Percentiles rank a stretch among this genome's conserved stretches.
Evolutionary conservation across 2,888 invertebrate species (phyloP).

Genomic region (Hydrotaea diabolus): DNA sequence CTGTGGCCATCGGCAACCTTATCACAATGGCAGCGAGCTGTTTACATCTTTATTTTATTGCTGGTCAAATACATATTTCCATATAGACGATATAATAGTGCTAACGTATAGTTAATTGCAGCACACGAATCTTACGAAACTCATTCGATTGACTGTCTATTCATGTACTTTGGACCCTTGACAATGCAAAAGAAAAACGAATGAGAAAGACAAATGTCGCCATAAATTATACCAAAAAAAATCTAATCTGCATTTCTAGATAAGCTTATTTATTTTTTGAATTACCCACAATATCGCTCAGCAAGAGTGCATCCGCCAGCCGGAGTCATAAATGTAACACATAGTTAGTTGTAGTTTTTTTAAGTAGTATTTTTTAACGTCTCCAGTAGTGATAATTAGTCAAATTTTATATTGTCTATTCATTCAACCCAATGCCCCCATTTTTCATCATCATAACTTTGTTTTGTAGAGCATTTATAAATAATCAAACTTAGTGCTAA

Average conservation of each 20-base stretch:
- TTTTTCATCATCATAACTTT: slow-evolving; percentile 31
- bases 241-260: slow-evolving; percentile 25
- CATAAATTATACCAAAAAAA: slow-evolving; percentile 31
- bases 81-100: slow-evolving; percentile 35
- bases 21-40: slow-evolving; percentile 85
- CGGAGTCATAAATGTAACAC: neutral
- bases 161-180: neutral
- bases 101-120: neutral
- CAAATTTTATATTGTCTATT: slow-evolving; percentile 1
- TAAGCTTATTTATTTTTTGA: neutral
- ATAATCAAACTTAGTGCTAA: neutral
- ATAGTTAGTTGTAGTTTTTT: neutral
- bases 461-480: slow-evolving; percentile 12
- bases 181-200: neutral
- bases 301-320: neutral
- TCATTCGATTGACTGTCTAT: neutral
- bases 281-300: neutral
- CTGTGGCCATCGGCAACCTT: slow-evolving; percentile 91
- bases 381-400: slow-evolving; percentile 18
- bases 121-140: neutral
- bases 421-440: slow-evolving; percentile 6
- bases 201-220: neutral
- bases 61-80: slow-evolving; percentile 81
- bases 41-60: slow-evolving; percentile 86
- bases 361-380: slow-evolving; percentile 26